A percentile compares a stretch with the other conserved stretches of the same genome.
phyloP scores from a whole-genome alignment of 2,797 vertebrate genomes.

The Thunnus albacares region DNA sequence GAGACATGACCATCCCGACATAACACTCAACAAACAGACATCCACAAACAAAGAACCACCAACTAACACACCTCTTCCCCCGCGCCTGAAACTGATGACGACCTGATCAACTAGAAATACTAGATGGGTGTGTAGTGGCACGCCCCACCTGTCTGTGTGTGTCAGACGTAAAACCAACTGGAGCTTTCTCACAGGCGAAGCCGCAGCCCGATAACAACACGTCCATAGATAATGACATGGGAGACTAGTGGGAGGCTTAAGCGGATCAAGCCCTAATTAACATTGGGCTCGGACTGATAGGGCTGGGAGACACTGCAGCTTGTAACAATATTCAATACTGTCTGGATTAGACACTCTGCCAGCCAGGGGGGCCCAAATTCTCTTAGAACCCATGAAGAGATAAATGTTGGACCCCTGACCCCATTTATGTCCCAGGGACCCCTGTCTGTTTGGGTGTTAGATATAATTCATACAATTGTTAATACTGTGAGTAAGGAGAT shows the following conservation, averaged over 20 bases:
- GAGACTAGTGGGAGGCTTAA: conserved; percentile 76
- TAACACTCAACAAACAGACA: neutral
- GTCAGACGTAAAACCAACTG: conserved; percentile 47
- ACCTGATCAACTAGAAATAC: conserved; percentile 71
- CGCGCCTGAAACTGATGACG: conserved; percentile 10
- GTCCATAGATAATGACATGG: conserved; percentile 70
- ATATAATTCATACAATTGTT: conserved; percentile 1
- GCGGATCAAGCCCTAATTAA: conserved; percentile 85
- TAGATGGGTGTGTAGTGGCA: conserved; percentile 40
- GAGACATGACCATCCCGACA: neutral
- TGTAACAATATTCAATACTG: conserved; percentile 55
- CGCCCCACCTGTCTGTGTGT: conserved; percentile 6
- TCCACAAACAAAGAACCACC: neutral
- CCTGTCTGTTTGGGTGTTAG: neutral
- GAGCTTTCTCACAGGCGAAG: conserved; percentile 51
- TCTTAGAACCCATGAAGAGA: conserved; percentile 13
- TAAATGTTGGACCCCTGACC: conserved; percentile 2
- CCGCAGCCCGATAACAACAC: conserved; percentile 47
- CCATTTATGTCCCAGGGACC: neutral
- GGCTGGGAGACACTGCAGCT: conserved; percentile 53
- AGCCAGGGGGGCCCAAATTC: conserved; percentile 12
- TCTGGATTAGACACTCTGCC: conserved; percentile 59
- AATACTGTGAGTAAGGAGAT: neutral
- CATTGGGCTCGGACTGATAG: conserved; percentile 65
- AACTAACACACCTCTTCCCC: neutral